Percentiles rank a stretch among this genome's conserved stretches.
Conservation (phyloP, 2,113 vertebrate species). For the Coracopsis vasa region DNA sequence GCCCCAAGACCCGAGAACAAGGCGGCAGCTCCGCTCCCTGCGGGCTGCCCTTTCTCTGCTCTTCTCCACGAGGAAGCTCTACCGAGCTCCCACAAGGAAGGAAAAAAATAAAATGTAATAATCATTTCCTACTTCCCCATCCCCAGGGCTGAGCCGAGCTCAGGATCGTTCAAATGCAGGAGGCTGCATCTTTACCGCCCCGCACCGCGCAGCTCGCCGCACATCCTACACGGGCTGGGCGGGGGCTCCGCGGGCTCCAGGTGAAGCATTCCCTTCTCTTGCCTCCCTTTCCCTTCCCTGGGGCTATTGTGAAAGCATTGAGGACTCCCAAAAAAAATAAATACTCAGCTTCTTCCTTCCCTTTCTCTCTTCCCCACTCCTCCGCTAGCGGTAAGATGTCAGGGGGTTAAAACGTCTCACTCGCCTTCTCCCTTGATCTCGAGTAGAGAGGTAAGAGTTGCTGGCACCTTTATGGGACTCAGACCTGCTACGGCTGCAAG, state of each 20-base stretch:
- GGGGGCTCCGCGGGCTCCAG: not conserved
- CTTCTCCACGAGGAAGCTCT: not conserved
- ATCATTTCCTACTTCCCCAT: not conserved
- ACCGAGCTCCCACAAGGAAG: not conserved
- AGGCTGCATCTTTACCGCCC: not conserved
- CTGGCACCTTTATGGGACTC: conserved; percentile 67
- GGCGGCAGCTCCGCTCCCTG: not conserved
- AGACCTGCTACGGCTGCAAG: conserved; percentile 31
- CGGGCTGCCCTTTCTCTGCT: not conserved
- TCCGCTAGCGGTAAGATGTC: not conserved
- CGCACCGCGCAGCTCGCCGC: rapidly evolving
- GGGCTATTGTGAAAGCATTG: not conserved
- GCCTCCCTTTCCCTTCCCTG: not conserved
- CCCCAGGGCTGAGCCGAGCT: not conserved
- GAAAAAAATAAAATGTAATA: rapidly evolving
- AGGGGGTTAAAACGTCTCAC: conserved; percentile 40
- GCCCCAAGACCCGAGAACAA: not conserved
- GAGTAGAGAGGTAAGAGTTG: not conserved
- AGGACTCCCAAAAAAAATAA: not conserved
- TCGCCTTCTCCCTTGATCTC: conserved; percentile 59
- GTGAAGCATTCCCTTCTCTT: not conserved
- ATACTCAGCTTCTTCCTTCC: not conserved
- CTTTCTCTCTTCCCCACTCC: not conserved
- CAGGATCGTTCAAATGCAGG: not conserved
- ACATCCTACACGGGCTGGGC: not conserved